Conservation (phyloP, 2,113 vertebrate genomes). For the Sebastes fasciatus region DNA sequence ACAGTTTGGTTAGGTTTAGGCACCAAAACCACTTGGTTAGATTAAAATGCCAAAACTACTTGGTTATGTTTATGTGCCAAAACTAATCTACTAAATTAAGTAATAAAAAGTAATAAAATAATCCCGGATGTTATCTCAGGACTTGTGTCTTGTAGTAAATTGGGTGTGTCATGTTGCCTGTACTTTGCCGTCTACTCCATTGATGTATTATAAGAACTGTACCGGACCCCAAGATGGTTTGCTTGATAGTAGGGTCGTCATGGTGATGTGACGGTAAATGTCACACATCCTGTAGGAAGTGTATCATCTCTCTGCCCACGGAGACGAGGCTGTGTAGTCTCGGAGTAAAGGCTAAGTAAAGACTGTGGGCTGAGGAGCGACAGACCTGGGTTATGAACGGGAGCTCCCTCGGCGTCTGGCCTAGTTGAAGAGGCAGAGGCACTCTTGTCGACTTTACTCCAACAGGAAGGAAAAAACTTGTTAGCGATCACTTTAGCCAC, state of each 20-base stretch:
- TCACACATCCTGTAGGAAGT: neutral
- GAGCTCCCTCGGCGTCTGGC: slow-evolving; percentile 64
- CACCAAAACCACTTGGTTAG: too few relatives aligned
- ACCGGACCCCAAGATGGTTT: too few relatives aligned
- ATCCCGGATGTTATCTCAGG: too few relatives aligned
- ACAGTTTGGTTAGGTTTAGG: too few relatives aligned
- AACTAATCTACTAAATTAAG: too few relatives aligned
- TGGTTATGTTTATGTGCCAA: too few relatives aligned
- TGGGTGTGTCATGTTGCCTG: too few relatives aligned
- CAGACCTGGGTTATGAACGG: slow-evolving; percentile 34
- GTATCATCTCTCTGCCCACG: neutral
- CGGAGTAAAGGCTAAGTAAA: neutral
- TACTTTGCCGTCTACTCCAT: too few relatives aligned
- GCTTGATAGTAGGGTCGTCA: neutral
- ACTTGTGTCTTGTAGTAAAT: too few relatives aligned
- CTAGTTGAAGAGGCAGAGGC: slow-evolving; percentile 54
- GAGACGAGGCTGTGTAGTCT: neutral
- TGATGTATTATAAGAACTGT: too few relatives aligned
- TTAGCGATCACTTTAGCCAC: slow-evolving; percentile 39
- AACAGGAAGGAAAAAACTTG: slow-evolving; percentile 12
- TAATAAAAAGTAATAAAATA: too few relatives aligned
- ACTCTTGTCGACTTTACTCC: slow-evolving; percentile 3
- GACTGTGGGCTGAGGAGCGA: slow-evolving; percentile 24
- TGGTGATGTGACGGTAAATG: neutral
- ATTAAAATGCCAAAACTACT: too few relatives aligned